Conservation (phyloP, 2,797 vertebrate genomes). For the Aulostomus chinensis region DNA sequence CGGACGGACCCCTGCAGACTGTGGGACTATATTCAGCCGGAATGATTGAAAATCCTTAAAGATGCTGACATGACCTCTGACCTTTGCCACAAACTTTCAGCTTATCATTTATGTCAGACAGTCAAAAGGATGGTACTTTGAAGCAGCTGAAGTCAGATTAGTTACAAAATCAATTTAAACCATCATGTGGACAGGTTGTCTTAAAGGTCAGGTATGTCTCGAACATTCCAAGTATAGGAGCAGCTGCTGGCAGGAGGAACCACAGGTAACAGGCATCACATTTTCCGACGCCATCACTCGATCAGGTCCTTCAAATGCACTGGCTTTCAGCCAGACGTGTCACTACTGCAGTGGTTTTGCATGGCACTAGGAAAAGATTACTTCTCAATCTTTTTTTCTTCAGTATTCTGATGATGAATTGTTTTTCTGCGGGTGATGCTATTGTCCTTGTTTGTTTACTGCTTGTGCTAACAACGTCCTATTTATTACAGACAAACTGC, state of each 20-base stretch:
- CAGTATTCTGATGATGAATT: constrained; percentile 6
- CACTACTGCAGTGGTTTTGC: constrained; percentile 10
- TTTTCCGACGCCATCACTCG: constrained; percentile 8
- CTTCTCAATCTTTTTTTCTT: constrained; percentile 26
- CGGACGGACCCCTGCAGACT: too few relatives aligned
- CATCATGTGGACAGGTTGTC: neutral
- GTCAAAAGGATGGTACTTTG: neutral
- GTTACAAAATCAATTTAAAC: neutral
- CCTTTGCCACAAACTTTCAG: neutral
- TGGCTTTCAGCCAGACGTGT: constrained; percentile 1
- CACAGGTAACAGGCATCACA: constrained; percentile 4
- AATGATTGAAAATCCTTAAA: too few relatives aligned
- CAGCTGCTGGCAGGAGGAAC: constrained; percentile 17
- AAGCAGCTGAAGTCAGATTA: neutral
- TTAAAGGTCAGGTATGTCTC: constrained; percentile 7
- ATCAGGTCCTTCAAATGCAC: neutral
- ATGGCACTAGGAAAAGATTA: constrained; percentile 10
- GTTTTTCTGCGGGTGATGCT: constrained; percentile 9
- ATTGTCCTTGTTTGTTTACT: constrained; percentile 30
- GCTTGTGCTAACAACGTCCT: constrained; percentile 24
- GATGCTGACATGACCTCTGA: too few relatives aligned
- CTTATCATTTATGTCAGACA: neutral
- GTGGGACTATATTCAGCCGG: too few relatives aligned
- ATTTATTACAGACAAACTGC: constrained; percentile 43
- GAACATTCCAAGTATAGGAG: constrained; percentile 1